These are phyloP conservation scores for Macrochelys suwanniensis DNA, from an alignment of 2,797 vertebrate genomes.

Conservation along the genomic window DNA sequence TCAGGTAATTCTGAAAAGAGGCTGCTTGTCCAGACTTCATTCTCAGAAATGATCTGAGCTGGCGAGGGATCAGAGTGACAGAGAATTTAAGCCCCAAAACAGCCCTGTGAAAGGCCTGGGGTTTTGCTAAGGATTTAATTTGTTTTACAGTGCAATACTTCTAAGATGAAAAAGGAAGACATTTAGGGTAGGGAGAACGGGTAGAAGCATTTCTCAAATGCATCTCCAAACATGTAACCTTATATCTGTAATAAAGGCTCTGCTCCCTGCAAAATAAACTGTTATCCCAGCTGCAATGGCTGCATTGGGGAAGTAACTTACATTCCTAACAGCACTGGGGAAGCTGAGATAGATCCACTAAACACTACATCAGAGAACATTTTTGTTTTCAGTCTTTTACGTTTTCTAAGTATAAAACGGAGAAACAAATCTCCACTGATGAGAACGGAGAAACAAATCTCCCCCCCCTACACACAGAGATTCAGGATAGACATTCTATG, in stretches of 20 bases:
- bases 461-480: accelerated
- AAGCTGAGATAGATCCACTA: background rate
- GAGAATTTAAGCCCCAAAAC: background rate
- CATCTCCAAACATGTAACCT: background rate
- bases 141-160: accelerated
- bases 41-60: background rate
- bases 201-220: background rate
- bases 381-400: background rate
- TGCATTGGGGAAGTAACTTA: background rate
- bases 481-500: background rate
- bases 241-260: background rate
- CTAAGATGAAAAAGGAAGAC: background rate
- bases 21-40: background rate
- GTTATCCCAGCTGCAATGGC: background rate
- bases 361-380: background rate
- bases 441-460: background rate
- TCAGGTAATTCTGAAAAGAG: slow-evolving; percentile 11
- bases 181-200: accelerated
- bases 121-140: background rate
- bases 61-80: background rate
- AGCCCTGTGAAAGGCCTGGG: background rate
- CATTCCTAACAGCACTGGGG: background rate
- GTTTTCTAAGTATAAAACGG: background rate
- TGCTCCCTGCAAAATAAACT: background rate
- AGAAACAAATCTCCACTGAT: background rate